Base-by-base conservation (phyloP, 1,140 invertebrate species). In the Cheumatopsyche charites region DNA sequence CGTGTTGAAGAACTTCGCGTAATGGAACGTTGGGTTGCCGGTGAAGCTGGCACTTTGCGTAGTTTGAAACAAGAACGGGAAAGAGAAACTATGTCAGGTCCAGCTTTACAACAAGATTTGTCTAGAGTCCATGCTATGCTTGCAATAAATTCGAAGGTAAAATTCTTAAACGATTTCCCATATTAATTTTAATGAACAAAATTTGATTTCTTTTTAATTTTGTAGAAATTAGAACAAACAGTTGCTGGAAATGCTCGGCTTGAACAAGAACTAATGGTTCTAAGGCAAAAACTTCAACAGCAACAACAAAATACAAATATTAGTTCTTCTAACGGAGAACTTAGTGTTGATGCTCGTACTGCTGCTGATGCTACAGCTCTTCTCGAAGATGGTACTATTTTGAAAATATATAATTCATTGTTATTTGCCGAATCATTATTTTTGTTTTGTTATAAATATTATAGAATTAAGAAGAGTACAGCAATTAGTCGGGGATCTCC, bases 61-160 rank as follows among this genome's bases (percentile, higher is more conserved):
- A 91, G 90, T 78, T 84, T 96, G 42, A 92, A 92, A 78, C 91
- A 93, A 75, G 93, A 96, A 79, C 94, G 94, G 88, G n/a, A 36
- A 36, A 93, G 93, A 88, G 84, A 89, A 86, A 90, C 91, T n/a
- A 77, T 94, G 66, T 87, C 87, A 41, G 89, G 90, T 43, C 78
- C 77, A 0, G 79, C 79, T 4, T 82, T 96, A 42, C 94, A 96
- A 80, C 89, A 89, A 73, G 94, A 96, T 80, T 82, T 96, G 55
- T 91, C 91, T 70, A 84, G 92, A 67, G 92, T 96, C 42, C 89
- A 94, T 77, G 88, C 91, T 55, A 88, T 95, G 80, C 83, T 97
- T 73, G 93, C 94, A 73, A 90, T 94, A 81, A 94, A 95, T 84
- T 95, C 94, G 77, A 95, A 94, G 89, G 92, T 94, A 89, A 17